Percentiles rank a stretch among this genome's conserved stretches.
phyloP scores from a whole-genome alignment of 2,888 invertebrate species.

The Catocala sponsa region DNA sequence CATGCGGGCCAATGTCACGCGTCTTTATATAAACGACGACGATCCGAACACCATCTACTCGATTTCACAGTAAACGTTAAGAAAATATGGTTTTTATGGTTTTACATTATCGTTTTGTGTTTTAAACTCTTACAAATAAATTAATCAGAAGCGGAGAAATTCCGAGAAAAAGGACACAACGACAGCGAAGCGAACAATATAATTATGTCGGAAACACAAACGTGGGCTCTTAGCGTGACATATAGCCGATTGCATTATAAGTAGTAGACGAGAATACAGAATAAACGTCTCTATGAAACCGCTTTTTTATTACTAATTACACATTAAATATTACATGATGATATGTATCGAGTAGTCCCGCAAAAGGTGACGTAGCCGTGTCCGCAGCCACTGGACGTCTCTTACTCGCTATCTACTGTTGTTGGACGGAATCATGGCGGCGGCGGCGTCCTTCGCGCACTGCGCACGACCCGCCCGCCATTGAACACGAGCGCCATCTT shows the following conservation, averaged over 20 bases:
- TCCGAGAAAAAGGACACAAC: constrained; percentile 59
- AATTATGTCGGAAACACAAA: constrained; percentile 65
- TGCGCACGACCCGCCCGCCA: constrained; percentile 33
- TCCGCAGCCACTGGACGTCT: constrained; percentile 88
- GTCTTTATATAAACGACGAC: constrained; percentile 63
- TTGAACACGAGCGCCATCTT: constrained; percentile 45
- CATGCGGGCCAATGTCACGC: constrained; percentile 86
- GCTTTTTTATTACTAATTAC: constrained; percentile 86
- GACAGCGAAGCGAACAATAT: constrained; percentile 67
- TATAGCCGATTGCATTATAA: constrained; percentile 83
- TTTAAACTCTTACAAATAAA: constrained; percentile 54
- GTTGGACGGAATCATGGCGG: constrained; percentile 89
- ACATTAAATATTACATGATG: constrained; percentile 90
- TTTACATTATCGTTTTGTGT: constrained; percentile 47
- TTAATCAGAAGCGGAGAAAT: constrained; percentile 58
- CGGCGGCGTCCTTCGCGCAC: constrained; percentile 70
- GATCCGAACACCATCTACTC: constrained; percentile 73
- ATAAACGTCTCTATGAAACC: constrained; percentile 89
- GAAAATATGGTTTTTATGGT: constrained; percentile 68
- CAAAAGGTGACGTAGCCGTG: constrained; percentile 88
- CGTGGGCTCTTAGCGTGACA: constrained; percentile 79
- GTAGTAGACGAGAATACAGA: constrained; percentile 86
- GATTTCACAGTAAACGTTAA: constrained; percentile 80
- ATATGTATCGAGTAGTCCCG: constrained; percentile 92
- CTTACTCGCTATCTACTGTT: constrained; percentile 88